phyloP scores from a whole-genome alignment of 1,140 invertebrate genomes.

The Microplitis demolitor region DNA sequence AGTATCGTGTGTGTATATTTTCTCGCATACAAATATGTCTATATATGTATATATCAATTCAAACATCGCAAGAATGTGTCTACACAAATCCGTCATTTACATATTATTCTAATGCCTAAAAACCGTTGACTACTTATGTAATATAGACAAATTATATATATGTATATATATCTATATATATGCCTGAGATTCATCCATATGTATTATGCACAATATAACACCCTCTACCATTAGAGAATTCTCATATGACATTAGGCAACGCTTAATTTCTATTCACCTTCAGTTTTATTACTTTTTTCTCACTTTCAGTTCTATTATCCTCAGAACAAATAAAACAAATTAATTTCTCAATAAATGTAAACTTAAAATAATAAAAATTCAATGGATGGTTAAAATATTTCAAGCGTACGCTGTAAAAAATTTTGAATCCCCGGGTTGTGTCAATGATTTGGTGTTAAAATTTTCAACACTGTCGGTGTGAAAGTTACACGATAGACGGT shows the following conservation, averaged over 20 bases:
- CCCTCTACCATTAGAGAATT: constrained; percentile 11
- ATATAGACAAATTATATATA: background rate
- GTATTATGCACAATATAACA: constrained; percentile 14
- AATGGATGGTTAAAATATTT: too few relatives aligned
- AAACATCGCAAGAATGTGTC: background rate
- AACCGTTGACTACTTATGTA: background rate
- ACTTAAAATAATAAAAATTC: too few relatives aligned
- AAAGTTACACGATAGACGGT: too few relatives aligned
- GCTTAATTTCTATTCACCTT: background rate
- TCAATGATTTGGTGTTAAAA: too few relatives aligned
- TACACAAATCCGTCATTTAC: constrained; percentile 22
- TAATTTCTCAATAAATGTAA: too few relatives aligned
- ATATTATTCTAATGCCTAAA: constrained; percentile 19
- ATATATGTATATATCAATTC: constrained; percentile 8
- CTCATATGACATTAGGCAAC: constrained; percentile 5
- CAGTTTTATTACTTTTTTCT: background rate
- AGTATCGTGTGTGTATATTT: too few relatives aligned
- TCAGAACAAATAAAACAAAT: too few relatives aligned
- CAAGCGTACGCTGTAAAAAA: too few relatives aligned
- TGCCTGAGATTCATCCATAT: constrained; percentile 4
- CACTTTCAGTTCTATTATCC: too few relatives aligned
- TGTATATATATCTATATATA: background rate
- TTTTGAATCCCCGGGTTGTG: too few relatives aligned
- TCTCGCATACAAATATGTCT: background rate
- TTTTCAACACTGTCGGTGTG: too few relatives aligned